These are phyloP conservation scores for Brachionichthys hirsutus DNA, from an alignment of 2,113 vertebrate genomes.

Conservation along the genomic window DNA sequence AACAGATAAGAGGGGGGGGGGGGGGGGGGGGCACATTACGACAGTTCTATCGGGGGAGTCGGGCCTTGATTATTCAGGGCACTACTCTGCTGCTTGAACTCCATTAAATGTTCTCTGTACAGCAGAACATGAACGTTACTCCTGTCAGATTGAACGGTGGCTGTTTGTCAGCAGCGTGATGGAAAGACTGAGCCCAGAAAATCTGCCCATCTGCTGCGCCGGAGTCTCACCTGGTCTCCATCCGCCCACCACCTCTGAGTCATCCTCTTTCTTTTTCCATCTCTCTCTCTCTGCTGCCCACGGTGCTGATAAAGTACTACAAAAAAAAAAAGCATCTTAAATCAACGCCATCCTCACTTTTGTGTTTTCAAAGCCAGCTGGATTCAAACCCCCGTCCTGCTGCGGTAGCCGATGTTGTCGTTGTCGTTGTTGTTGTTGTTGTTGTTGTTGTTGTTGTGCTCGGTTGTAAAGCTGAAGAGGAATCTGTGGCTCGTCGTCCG, in stretches of 20 bases:
- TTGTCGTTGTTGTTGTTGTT: too few species aligned
- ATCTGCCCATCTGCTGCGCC: constrained; percentile 62
- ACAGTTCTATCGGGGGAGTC: neutral
- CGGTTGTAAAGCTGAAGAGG: constrained; percentile 47
- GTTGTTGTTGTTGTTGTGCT: constrained; percentile 35
- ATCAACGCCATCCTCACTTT: constrained; percentile 49
- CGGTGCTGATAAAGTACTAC: constrained; percentile 50
- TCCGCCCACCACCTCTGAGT: constrained; percentile 68
- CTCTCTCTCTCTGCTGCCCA: constrained; percentile 57
- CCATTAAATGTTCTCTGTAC: neutral
- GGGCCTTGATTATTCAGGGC: neutral
- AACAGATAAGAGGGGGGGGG: constrained; percentile 9
- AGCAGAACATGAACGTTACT: constrained; percentile 12
- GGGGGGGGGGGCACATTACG: neutral
- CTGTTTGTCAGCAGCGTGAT: constrained; percentile 37
- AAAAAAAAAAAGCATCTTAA: constrained; percentile 26
- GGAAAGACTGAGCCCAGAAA: constrained; percentile 43
- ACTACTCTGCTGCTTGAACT: constrained; percentile 4
- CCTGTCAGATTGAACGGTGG: constrained; percentile 20
- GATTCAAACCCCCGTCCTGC: constrained; percentile 29
- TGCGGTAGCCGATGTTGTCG: constrained; percentile 38
- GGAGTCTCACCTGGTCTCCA: constrained; percentile 67
- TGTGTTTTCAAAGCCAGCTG: constrained; percentile 52
- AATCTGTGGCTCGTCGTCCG: constrained; percentile 37
- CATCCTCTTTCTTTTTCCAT: constrained; percentile 57